phyloP scores from a whole-genome alignment of 2,888 invertebrate species.

The Ryuthela nishihirai region DNA sequence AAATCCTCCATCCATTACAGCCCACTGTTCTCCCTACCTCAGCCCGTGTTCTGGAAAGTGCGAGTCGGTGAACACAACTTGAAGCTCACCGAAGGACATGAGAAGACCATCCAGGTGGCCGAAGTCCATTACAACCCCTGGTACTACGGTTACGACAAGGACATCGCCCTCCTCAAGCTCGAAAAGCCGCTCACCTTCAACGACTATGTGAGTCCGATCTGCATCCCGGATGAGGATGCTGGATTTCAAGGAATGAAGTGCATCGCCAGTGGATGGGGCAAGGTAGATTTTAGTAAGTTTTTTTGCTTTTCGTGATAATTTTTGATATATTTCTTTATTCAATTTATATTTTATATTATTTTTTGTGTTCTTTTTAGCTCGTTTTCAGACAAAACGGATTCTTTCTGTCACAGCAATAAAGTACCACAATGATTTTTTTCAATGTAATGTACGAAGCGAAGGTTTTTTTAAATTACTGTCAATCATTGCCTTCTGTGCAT shows the following conservation, averaged over 20 bases:
- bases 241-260: constrained; percentile 51
- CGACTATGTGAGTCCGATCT: constrained; percentile 48
- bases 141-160: constrained; percentile 44
- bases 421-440: too few species aligned
- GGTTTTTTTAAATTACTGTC: too few species aligned
- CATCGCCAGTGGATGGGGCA: constrained; percentile 81
- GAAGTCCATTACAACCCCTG: constrained; percentile 43
- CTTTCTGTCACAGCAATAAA: too few species aligned
- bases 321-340: too few species aligned
- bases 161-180: constrained; percentile 74
- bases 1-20: constrained; percentile 29
- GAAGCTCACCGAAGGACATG: constrained; percentile 64
- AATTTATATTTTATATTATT: too few species aligned
- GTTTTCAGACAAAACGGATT: too few species aligned
- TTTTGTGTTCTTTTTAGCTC: too few species aligned
- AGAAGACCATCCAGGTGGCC: constrained; percentile 49
- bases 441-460: too few species aligned
- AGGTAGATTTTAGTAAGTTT: constrained; percentile 43
- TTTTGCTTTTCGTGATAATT: background rate
- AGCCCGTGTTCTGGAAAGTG: constrained; percentile 44
- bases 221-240: constrained; percentile 47
- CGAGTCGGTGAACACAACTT: constrained; percentile 78
- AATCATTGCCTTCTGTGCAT: too few species aligned
- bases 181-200: constrained; percentile 70
- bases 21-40: constrained; percentile 43